Evolutionary conservation across 2,113 vertebrate species (phyloP), one percentile per base, ranked within the genome.

Genomic region (Macquaria ambigua): DNA sequence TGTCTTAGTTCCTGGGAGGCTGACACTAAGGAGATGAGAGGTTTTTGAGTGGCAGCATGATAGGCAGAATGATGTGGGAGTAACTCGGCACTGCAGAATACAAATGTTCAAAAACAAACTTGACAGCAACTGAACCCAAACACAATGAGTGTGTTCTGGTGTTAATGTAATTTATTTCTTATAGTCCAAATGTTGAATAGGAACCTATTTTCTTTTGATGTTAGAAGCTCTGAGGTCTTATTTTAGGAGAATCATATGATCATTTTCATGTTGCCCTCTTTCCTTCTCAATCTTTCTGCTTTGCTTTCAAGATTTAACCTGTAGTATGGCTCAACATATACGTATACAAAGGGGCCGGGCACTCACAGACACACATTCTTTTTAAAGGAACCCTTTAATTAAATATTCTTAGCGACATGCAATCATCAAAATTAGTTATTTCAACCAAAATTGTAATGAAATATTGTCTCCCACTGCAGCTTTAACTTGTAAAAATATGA

Each of bases 11-110:
- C 16, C 66, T 61, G 15, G 72, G 69, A 1, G 0, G 64, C 3
- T 34, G 58, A 75, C 74, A 72, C 64, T 76, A 55, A 71, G 16
- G 25, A 86, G 81, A 34, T 55, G 11, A 74, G 25, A 23, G 53
- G 12, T 23, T 50, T 52, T 14, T 52, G 39, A 79, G 48, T 4
- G 9, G 8, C 48, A 10, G 46, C 11, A 6, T 16, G 25, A 39
- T 2, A 46, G 58, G 74, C 46, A 16, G 37, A 21, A 8, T 10
- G 34, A 59, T 3, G 25, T 23, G 20, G 34, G 66, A 67, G 71
- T 2, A 18, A n/a, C 8, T 55, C 28, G 61, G 23, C 62, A 18
- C 31, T 48, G 15, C 20, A 25, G 21, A 74, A 14, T 14, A 34
- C 21, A 41, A 14, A 12, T 11, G 3, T 37, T 63, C 3, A n/a